phyloP scores from a whole-genome alignment of 2,888 invertebrate genomes.

The Agriotes lineatus region DNA sequence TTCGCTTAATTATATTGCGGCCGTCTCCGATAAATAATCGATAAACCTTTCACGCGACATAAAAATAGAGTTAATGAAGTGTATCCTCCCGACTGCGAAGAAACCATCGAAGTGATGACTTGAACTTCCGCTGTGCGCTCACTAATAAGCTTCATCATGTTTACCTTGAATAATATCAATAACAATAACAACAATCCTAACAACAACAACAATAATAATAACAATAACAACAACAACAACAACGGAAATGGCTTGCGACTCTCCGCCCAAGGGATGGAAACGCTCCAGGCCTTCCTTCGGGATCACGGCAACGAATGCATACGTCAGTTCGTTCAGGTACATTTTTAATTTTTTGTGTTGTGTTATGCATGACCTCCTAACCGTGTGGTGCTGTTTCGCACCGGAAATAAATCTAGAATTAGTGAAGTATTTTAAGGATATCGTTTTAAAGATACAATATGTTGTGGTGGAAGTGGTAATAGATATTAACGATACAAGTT shows the following conservation, averaged over 20 bases:
- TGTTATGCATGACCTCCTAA: background rate
- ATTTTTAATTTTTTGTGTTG: background rate
- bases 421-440: too few species aligned
- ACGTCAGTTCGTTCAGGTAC: conserved; percentile 77
- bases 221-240: conserved; percentile 58
- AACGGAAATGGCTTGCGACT: conserved; percentile 71
- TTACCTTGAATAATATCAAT: conserved; percentile 52
- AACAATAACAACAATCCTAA: conserved; percentile 52
- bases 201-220: conserved; percentile 56
- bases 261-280: conserved; percentile 73
- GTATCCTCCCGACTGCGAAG: conserved; percentile 19
- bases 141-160: conserved; percentile 31
- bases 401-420: too few species aligned
- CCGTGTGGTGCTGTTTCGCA: background rate
- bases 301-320: conserved; percentile 77
- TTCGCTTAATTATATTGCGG: conserved; percentile 41
- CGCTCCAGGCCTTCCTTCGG: conserved; percentile 72
- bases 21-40: conserved; percentile 35
- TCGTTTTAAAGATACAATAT: too few species aligned
- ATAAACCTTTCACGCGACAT: conserved; percentile 29
- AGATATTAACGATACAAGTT: too few species aligned
- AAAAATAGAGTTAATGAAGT: conserved; percentile 41
- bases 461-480: too few species aligned
- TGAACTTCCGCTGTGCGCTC: conserved; percentile 17
- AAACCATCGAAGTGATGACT: conserved; percentile 29